Evolutionary conservation across 2,888 invertebrate genomes (phyloP).

Genomic region (Drosophila pseudotalamancana): DNA sequence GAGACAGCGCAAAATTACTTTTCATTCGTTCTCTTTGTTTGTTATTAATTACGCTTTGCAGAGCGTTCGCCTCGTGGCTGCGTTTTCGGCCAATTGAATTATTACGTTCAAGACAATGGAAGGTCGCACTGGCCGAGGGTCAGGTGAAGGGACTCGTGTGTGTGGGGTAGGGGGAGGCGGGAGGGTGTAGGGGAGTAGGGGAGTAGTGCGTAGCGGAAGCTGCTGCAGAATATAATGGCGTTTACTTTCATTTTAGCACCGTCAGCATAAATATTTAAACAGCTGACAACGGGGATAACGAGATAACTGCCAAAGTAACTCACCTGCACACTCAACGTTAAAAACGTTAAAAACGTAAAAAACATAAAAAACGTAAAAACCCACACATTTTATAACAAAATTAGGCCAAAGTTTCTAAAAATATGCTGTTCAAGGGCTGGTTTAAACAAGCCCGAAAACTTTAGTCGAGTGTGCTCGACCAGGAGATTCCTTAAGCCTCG

Average conservation of each 20-base stretch:
- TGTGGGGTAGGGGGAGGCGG: not conserved
- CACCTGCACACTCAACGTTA: conserved; percentile 7
- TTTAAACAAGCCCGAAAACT: too few species aligned
- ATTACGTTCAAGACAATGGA: conserved; percentile 63
- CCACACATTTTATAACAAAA: conserved; percentile 51
- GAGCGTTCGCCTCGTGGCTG: conserved; percentile 47
- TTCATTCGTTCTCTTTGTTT: conserved; percentile 61
- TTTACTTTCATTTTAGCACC: conserved; percentile 70
- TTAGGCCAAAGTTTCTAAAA: conserved; percentile 60
- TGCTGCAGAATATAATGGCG: conserved; percentile 55
- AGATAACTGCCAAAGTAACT: conserved; percentile 43
- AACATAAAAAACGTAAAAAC: not conserved
- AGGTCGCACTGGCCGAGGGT: conserved; percentile 13
- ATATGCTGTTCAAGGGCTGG: conserved; percentile 11
- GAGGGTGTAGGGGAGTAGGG: too few species aligned
- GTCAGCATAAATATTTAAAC: conserved; percentile 74
- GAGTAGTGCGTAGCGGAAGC: conserved; percentile 7
- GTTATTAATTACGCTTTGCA: conserved; percentile 71
- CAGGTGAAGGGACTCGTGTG: too few species aligned
- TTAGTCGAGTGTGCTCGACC: too few species aligned
- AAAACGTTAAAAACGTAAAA: not conserved
- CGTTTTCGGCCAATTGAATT: conserved; percentile 71
- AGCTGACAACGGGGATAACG: conserved; percentile 68
- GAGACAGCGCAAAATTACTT: conserved; percentile 53
- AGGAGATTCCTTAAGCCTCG: too few species aligned